Evolutionary conservation across 2,797 vertebrate genomes (phyloP).

Genomic region (Sorex maritimensis): DNA sequence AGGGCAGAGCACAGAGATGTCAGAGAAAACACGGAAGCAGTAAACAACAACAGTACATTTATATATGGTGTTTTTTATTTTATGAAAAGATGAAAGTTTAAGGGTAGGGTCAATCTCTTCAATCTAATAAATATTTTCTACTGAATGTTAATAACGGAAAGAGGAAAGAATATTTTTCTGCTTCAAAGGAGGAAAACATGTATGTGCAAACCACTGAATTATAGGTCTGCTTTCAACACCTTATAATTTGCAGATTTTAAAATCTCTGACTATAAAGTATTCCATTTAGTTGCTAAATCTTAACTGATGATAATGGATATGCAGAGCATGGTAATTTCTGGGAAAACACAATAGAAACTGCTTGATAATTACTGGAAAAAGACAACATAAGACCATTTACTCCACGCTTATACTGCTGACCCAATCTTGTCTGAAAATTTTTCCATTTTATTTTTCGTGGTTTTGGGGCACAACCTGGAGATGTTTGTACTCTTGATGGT

Average conservation of each 20-base stretch:
- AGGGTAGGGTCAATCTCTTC: neutral
- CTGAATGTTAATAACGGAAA: neutral
- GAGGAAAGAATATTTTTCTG: neutral
- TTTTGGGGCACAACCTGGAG: too few relatives aligned
- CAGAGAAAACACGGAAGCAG: conserved; percentile 16
- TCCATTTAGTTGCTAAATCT: neutral
- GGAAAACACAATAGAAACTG: conserved; percentile 18
- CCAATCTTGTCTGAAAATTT: conserved; percentile 37
- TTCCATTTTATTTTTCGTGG: neutral
- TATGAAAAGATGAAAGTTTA: conserved; percentile 10
- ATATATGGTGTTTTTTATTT: conserved; percentile 14
- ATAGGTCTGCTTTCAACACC: neutral
- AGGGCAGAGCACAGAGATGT: neutral
- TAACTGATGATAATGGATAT: conserved; percentile 26
- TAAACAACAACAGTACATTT: conserved; percentile 29
- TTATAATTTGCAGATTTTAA: conserved; percentile 21
- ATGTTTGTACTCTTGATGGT: too few relatives aligned
- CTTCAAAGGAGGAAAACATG: conserved; percentile 42
- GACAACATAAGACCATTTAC: conserved; percentile 17
- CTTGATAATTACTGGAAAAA: conserved; percentile 47
- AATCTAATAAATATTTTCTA: conserved; percentile 1
- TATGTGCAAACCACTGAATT: conserved; percentile 36
- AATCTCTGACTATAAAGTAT: neutral
- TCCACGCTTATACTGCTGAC: neutral
- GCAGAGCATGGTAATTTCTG: conserved; percentile 13